These are phyloP conservation scores for Rutpela maculata DNA, from an alignment of 2,888 invertebrate genomes.

Conservation along the genomic window DNA sequence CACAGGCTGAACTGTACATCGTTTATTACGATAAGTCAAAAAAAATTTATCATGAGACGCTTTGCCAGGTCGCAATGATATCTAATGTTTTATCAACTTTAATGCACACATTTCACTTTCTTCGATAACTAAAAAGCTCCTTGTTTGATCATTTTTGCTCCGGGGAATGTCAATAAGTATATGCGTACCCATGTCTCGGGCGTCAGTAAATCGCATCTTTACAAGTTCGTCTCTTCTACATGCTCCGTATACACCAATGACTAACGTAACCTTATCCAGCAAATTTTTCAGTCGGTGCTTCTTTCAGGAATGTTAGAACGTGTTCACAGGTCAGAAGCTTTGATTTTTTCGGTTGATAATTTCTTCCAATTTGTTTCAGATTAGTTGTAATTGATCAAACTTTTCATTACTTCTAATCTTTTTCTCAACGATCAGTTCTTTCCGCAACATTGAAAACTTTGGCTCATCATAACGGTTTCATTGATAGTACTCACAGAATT, in stretches of 20 bases:
- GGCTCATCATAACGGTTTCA: too few relatives aligned
- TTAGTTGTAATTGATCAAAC: too few relatives aligned
- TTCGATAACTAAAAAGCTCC: conserved; percentile 1
- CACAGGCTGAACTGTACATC: too few relatives aligned
- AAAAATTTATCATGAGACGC: conserved; percentile 1
- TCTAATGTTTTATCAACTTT: background rate
- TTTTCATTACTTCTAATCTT: too few relatives aligned
- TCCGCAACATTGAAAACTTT: too few relatives aligned
- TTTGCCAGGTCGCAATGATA: background rate
- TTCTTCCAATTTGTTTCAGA: background rate
- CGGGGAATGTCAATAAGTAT: conserved; percentile 11
- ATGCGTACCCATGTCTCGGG: conserved; percentile 5
- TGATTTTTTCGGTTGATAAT: too few relatives aligned
- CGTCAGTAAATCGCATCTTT: too few relatives aligned
- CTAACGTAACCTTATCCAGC: conserved; percentile 2
- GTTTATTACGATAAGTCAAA: background rate
- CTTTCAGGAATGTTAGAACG: conserved; percentile 5
- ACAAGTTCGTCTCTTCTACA: too few relatives aligned
- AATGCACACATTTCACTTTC: too few relatives aligned
- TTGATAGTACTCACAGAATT: too few relatives aligned
- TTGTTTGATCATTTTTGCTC: background rate
- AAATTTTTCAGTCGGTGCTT: conserved; percentile 11
- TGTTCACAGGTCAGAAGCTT: too few relatives aligned
- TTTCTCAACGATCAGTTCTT: too few relatives aligned
- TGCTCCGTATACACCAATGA: background rate